These are phyloP conservation scores for Scelioninae gen. 2 DNA, from an alignment of 2,888 invertebrate genomes.

Conservation along the genomic window DNA sequence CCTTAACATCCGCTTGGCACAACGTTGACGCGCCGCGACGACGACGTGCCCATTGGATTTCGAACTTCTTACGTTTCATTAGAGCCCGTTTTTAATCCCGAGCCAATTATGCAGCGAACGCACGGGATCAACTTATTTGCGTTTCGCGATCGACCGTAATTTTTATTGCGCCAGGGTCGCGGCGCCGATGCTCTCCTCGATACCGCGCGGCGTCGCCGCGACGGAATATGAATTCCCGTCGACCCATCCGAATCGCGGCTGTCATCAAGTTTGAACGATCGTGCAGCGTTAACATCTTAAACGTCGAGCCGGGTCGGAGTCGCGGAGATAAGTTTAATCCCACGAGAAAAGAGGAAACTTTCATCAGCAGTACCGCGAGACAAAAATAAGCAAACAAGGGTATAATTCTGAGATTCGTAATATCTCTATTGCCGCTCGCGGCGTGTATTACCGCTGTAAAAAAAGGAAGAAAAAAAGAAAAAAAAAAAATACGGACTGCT, in stretches of 20 bases:
- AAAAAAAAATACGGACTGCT: slow-evolving; percentile 43
- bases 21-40: slow-evolving; percentile 24
- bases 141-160: not conserved
- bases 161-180: not conserved
- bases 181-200: slow-evolving; percentile 60
- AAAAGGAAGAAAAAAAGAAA: too few relatives aligned
- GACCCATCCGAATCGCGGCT: slow-evolving; percentile 44
- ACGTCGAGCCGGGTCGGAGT: slow-evolving; percentile 56
- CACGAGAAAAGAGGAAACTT: slow-evolving; percentile 60
- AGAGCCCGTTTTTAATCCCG: slow-evolving; percentile 28
- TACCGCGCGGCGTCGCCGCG: slow-evolving; percentile 65
- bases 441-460: slow-evolving; percentile 44
- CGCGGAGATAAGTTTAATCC: slow-evolving; percentile 57
- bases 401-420: slow-evolving; percentile 51
- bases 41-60: slow-evolving; percentile 45
- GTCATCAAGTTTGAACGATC: slow-evolving; percentile 60
- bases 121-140: too few relatives aligned
- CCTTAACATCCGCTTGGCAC: slow-evolving; percentile 45
- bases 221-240: slow-evolving; percentile 39
- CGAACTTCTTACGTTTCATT: slow-evolving; percentile 51
- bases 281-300: slow-evolving; percentile 56
- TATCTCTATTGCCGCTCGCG: slow-evolving; percentile 40
- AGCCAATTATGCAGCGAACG: slow-evolving; percentile 31
- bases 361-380: slow-evolving; percentile 55
- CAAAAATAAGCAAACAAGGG: slow-evolving; percentile 56